Conservation (phyloP, 2,797 vertebrate species). For the Ataeniobius toweri region DNA sequence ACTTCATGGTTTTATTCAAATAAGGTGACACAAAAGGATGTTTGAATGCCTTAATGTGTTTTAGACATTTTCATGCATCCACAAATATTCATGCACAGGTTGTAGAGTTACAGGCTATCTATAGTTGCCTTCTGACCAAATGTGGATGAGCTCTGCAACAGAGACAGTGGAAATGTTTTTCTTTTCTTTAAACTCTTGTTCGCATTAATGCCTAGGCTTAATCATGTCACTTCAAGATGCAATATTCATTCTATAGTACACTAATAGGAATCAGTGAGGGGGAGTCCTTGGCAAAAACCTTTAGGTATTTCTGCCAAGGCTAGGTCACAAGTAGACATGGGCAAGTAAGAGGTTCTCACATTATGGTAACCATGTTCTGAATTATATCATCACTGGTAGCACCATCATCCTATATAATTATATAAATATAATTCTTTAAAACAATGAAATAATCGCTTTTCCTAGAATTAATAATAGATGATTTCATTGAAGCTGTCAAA, state of each 20-base stretch:
- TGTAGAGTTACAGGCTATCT: conserved; percentile 48
- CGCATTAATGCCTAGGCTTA: conserved; percentile 26
- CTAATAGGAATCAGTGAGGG: background rate
- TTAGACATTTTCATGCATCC: background rate
- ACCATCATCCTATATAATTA: background rate
- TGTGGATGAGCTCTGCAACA: conserved; percentile 43
- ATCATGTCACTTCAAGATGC: conserved; percentile 44
- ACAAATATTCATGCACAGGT: conserved; percentile 26
- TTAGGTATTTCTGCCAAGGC: background rate
- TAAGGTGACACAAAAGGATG: background rate
- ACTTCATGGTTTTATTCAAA: background rate
- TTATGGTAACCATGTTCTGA: background rate
- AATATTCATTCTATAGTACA: conserved; percentile 30
- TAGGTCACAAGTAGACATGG: background rate
- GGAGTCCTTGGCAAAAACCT: background rate
- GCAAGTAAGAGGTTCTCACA: background rate
- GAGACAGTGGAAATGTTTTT: background rate
- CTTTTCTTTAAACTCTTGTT: background rate
- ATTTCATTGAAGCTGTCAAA: background rate
- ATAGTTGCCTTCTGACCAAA: conserved; percentile 46
- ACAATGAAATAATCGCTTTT: background rate
- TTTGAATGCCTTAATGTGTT: background rate
- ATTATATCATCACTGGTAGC: background rate
- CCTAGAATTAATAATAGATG: background rate
- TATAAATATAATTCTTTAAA: background rate